Conservation (phyloP, 2,888 invertebrate genomes). For the Dilophus febrilis region DNA sequence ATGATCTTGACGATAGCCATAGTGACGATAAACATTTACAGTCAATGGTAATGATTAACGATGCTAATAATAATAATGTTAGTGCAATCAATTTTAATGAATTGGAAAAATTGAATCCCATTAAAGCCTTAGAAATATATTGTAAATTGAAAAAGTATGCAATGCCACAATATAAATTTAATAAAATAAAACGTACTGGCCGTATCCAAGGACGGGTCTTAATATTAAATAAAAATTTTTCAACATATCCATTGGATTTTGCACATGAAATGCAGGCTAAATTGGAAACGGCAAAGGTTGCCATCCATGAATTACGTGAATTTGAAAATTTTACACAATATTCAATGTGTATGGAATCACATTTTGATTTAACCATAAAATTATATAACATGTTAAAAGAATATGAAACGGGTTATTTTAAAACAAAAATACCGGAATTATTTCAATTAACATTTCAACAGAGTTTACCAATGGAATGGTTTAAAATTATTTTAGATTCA, state of each 20-base stretch:
- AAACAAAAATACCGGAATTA: conserved; percentile 36
- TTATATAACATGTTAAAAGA: conserved; percentile 22
- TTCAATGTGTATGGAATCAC: conserved; percentile 18
- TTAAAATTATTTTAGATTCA: conserved; percentile 39
- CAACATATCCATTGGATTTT: conserved; percentile 25
- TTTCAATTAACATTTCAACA: conserved; percentile 41
- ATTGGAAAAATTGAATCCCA: too few relatives aligned
- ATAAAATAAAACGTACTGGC: too few relatives aligned
- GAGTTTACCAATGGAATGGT: conserved; percentile 52
- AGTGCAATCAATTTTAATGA: too few relatives aligned
- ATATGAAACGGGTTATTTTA: conserved; percentile 41
- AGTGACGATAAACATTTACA: too few relatives aligned
- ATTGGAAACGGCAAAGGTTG: conserved; percentile 19
- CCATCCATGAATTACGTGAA: conserved; percentile 20
- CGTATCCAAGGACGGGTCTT: too few relatives aligned
- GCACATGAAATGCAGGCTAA: conserved; percentile 17
- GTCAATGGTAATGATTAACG: too few relatives aligned
- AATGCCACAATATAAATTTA: too few relatives aligned
- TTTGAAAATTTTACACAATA: conserved; percentile 17
- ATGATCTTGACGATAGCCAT: too few relatives aligned
- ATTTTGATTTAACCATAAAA: conserved; percentile 19
- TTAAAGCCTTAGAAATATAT: too few relatives aligned
- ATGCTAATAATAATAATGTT: too few relatives aligned
- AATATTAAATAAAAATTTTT: conserved; percentile 12
- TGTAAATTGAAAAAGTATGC: too few relatives aligned